Percentiles rank a stretch among this genome's conserved stretches.
Conservation (phyloP, 2,113 vertebrate genomes). For the Percopsis transmontana region DNA sequence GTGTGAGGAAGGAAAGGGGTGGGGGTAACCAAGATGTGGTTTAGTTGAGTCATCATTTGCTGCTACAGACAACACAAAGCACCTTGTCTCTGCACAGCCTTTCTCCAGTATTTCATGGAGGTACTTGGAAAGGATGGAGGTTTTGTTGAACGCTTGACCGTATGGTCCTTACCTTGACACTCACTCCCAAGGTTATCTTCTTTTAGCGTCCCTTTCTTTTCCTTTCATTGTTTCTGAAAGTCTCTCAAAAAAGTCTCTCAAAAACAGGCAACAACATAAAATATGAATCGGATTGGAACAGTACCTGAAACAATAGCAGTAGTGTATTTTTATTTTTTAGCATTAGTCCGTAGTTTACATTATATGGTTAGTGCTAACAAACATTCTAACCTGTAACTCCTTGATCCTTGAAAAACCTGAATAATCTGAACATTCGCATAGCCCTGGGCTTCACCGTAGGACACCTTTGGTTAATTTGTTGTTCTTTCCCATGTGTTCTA, state of each 20-base stretch:
- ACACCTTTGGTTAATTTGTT: neutral
- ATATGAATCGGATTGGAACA: too few relatives aligned
- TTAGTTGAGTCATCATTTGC: neutral
- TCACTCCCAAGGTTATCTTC: too few relatives aligned
- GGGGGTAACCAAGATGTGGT: slow-evolving; percentile 7
- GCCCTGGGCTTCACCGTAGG: neutral
- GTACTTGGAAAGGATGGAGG: neutral
- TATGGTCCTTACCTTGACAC: too few relatives aligned
- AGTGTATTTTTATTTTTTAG: too few relatives aligned
- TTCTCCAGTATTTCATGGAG: neutral
- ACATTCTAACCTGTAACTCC: slow-evolving; percentile 1
- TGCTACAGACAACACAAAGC: slow-evolving; percentile 4
- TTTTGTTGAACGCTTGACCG: too few relatives aligned
- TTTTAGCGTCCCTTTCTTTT: too few relatives aligned
- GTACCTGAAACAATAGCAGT: neutral
- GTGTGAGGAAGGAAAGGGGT: neutral
- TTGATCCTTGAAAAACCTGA: neutral
- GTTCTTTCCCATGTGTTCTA: neutral
- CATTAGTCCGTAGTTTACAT: too few relatives aligned
- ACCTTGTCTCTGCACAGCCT: neutral
- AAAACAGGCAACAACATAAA: neutral
- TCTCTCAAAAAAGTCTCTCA: neutral
- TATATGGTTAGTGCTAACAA: too few relatives aligned
- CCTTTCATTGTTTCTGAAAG: too few relatives aligned
- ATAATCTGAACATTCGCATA: neutral